Conservation (phyloP, 2,797 vertebrate genomes). For the Oryzias sinensis region DNA sequence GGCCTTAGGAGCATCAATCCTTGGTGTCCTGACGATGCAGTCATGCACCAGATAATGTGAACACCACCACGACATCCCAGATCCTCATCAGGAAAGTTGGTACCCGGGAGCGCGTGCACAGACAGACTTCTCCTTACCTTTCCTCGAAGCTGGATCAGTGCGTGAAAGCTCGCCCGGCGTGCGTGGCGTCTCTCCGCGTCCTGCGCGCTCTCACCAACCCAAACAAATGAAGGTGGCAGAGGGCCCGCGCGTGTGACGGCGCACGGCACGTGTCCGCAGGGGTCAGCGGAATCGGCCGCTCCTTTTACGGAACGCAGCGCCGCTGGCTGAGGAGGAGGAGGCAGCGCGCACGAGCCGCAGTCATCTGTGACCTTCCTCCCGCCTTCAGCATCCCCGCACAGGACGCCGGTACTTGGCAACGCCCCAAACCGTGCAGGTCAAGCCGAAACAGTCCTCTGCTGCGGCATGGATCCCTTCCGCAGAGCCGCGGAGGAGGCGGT, state of each 20-base stretch:
- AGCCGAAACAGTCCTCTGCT: not conserved
- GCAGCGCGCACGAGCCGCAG: slow-evolving; percentile 62
- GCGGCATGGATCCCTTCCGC: too few relatives aligned
- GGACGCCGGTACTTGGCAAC: slow-evolving; percentile 15
- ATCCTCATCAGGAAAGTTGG: not conserved
- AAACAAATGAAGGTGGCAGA: slow-evolving; percentile 38
- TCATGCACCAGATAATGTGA: too few relatives aligned
- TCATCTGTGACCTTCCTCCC: slow-evolving; percentile 45
- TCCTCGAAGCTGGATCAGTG: slow-evolving; percentile 35
- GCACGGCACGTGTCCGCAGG: slow-evolving; percentile 27
- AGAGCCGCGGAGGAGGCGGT: slow-evolving; percentile 1
- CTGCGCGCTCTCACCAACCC: slow-evolving; percentile 31
- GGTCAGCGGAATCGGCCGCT: slow-evolving; percentile 56
- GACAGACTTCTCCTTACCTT: slow-evolving; percentile 44
- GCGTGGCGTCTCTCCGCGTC: slow-evolving; percentile 40
- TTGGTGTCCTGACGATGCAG: too few relatives aligned
- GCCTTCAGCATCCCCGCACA: slow-evolving; percentile 8
- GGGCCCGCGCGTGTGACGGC: slow-evolving; percentile 15
- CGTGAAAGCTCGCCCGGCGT: slow-evolving; percentile 50
- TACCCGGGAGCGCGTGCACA: too few relatives aligned
- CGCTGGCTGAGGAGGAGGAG: slow-evolving; percentile 35
- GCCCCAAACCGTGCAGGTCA: not conserved
- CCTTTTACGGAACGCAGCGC: slow-evolving; percentile 59
- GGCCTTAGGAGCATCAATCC: too few relatives aligned
- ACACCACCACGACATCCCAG: too few relatives aligned